Base-by-base conservation (phyloP, 2,113 vertebrate species). In the Stegastes partitus region DNA sequence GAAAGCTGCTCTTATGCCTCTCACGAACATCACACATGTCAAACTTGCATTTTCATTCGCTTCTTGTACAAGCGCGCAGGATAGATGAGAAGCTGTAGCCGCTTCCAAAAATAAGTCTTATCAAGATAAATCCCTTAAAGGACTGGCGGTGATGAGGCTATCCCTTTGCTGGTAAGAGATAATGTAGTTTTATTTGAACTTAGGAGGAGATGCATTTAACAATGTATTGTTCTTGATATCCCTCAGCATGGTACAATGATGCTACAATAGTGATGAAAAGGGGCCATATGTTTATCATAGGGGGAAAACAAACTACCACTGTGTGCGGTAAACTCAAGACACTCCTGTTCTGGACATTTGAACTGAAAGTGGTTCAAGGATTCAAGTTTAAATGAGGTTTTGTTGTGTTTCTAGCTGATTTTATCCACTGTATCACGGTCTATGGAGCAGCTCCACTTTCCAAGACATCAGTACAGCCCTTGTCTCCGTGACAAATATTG, bases 21-120 rank as follows among this genome's bases (percentile, higher is more conserved):
- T 82, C 75, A 59, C 53, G 25, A 74, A 83, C 84, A 74, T 86
- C 83, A 77, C 63, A 44, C 81, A 51, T 81, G 85, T 91, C 84
- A 77, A 84, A 82, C 56, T 63, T 67, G 51, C 77, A 83, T 78
- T 85, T 89, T 69, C 51, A 83, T 87, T 77, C n/a, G 12, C 42
- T 71, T 47, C 68, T 86, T 39, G 64, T 72, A 45, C 34, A 54
- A 3, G 51, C 37, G 28, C 1, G 0, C 11, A 7, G 42, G 47
- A 62, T 56, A 75, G 77, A 86, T 47, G 68, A 64, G 74, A 9
- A 55, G 49, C 22, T 66, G 42, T 19, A 68, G 70, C 62, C 0
- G n/a, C 58, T 75, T 15, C 59, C 37, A 68, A 77, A 84, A 82
- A 85, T 72, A 82, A 26, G 55, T 51, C 56, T 66, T 80, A 74